These are phyloP conservation scores for Chelon auratus DNA, from an alignment of 2,797 vertebrate species.

Conservation along the genomic window DNA sequence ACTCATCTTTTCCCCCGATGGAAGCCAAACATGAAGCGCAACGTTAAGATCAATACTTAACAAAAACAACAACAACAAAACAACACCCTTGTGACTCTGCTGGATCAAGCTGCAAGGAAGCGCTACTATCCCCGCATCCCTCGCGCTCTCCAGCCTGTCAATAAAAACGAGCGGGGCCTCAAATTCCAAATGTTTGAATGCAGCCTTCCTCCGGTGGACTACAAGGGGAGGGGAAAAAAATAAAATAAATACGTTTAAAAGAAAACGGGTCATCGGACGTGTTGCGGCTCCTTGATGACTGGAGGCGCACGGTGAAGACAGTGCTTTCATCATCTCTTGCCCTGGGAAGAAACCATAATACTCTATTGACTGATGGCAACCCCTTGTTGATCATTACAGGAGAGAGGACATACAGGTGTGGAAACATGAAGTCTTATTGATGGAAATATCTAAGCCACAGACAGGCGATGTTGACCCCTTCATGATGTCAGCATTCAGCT, in stretches of 20 bases:
- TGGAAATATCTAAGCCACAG: constrained; percentile 80
- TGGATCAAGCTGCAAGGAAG: constrained; percentile 63
- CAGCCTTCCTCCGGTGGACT: constrained; percentile 48
- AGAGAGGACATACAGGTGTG: constrained; percentile 71
- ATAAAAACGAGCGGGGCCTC: constrained; percentile 53
- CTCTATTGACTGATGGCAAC: constrained; percentile 72
- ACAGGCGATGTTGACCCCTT: constrained; percentile 75
- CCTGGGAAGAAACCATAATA: constrained; percentile 68
- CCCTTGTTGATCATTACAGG: constrained; percentile 79
- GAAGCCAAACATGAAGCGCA: constrained; percentile 71
- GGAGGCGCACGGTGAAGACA: constrained; percentile 64
- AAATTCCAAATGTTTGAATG: constrained; percentile 62
- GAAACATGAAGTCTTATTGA: constrained; percentile 82
- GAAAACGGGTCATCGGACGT: constrained; percentile 47
- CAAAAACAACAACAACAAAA: constrained; percentile 77
- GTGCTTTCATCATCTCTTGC: constrained; percentile 68
- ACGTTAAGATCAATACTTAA: constrained; percentile 81
- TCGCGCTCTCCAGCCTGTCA: constrained; percentile 56
- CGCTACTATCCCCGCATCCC: constrained; percentile 46
- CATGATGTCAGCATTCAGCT: constrained; percentile 62
- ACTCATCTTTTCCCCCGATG: constrained; percentile 74
- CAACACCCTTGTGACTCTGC: constrained; percentile 73
- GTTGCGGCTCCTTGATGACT: constrained; percentile 63
- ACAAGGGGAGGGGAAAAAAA: background rate
- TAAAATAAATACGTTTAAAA: constrained; percentile 35